Percentiles rank a stretch among this genome's conserved stretches.
These are phyloP conservation scores for Halictus rubicundus DNA, from an alignment of 1,140 invertebrate genomes.

Conservation along the genomic window DNA sequence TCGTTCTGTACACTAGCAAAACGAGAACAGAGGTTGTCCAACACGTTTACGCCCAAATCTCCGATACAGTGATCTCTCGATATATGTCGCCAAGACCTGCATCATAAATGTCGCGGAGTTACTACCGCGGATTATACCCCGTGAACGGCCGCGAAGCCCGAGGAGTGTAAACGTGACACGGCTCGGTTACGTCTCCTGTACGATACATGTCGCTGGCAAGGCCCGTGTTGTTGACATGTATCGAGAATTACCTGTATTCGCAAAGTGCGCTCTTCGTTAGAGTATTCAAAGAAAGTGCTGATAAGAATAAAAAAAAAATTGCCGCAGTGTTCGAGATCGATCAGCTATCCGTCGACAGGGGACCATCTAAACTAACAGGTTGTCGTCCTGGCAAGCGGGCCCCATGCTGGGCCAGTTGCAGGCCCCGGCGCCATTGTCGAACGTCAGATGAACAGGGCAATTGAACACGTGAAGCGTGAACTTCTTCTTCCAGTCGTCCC, in stretches of 20 bases:
- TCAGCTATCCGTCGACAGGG: neutral
- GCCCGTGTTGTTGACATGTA: no score
- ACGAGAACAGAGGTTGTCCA: no score
- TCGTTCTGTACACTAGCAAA: no score
- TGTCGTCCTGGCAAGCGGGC: conserved; percentile 87
- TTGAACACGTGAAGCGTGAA: conserved; percentile 90
- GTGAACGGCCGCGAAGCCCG: no score
- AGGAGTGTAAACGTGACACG: no score
- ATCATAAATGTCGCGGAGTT: no score
- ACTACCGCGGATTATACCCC: no score
- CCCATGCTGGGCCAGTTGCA: conserved; percentile 93
- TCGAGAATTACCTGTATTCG: no score
- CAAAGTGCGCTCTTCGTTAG: neutral
- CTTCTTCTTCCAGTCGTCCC: conserved; percentile 89
- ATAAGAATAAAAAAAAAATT: neutral
- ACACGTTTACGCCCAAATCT: neutral
- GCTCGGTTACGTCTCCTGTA: no score
- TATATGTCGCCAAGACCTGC: no score
- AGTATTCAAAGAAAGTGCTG: neutral
- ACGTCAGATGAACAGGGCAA: conserved; percentile 90
- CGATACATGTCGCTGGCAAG: no score
- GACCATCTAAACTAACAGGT: conserved; percentile 82
- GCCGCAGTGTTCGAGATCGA: neutral
- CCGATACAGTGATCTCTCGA: no score
- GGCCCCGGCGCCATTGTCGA: conserved; percentile 87